A percentile compares a stretch with the other conserved stretches of the same genome.
These are phyloP conservation scores for Aradus depressus DNA, from an alignment of 2,888 invertebrate species.

Conservation along the genomic window DNA sequence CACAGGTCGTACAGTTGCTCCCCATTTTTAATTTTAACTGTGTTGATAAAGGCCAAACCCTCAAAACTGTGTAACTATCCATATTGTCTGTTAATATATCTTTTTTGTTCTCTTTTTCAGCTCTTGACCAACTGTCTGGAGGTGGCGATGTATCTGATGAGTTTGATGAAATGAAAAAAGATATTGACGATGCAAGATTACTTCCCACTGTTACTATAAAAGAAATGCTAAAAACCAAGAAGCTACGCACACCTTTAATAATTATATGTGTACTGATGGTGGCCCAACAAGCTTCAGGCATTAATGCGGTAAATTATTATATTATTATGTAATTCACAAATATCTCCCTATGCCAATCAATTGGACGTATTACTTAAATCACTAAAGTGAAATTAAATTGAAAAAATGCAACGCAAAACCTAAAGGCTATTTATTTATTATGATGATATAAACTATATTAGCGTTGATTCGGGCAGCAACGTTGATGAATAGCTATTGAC, in stretches of 20 bases:
- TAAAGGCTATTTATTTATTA: too few relatives aligned
- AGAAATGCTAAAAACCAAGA: slow-evolving; percentile 55
- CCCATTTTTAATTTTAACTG: not conserved
- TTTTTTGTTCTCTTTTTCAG: slow-evolving; percentile 2
- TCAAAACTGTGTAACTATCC: too few relatives aligned
- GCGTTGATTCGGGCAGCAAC: too few relatives aligned
- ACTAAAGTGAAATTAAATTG: too few relatives aligned
- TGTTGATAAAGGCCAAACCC: too few relatives aligned
- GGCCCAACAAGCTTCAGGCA: slow-evolving; percentile 80
- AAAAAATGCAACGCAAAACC: too few relatives aligned
- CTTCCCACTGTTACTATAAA: slow-evolving; percentile 56
- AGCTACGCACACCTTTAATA: slow-evolving; percentile 62
- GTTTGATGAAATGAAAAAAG: slow-evolving; percentile 43
- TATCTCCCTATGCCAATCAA: not conserved
- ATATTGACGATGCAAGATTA: slow-evolving; percentile 46
- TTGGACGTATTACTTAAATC: too few relatives aligned
- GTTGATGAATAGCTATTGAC: too few relatives aligned
- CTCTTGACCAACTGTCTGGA: slow-evolving; percentile 12
- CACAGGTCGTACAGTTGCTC: not conserved
- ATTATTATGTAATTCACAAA: not conserved
- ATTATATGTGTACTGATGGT: slow-evolving; percentile 77
- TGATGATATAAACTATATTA: too few relatives aligned
- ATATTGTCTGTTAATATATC: too few relatives aligned
- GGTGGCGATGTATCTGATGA: slow-evolving; percentile 2
- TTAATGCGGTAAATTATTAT: slow-evolving; percentile 57